phyloP scores from a whole-genome alignment of 2,113 vertebrate genomes.

The Synchiropus splendidus region DNA sequence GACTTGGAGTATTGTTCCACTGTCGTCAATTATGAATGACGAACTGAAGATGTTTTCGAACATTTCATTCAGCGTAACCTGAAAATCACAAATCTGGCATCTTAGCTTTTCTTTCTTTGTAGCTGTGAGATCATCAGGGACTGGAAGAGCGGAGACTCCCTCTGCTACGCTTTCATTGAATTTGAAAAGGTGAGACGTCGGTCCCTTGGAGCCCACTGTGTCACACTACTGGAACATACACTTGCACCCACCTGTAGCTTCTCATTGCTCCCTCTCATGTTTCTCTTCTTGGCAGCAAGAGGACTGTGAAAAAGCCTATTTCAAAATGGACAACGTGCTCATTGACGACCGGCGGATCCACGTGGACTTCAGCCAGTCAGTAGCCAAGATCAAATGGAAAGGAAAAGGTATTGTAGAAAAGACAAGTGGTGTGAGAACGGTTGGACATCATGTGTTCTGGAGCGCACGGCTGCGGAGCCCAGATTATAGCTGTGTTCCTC shows the following conservation, averaged over 20 bases:
- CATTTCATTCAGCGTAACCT: too few species aligned
- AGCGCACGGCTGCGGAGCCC: background rate
- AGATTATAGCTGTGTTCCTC: too few species aligned
- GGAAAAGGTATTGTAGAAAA: slow-evolving; percentile 75
- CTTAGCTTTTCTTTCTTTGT: slow-evolving; percentile 18
- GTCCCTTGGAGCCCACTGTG: too few species aligned
- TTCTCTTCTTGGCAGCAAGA: slow-evolving; percentile 55
- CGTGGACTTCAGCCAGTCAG: slow-evolving; percentile 97
- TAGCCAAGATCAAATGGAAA: slow-evolving; percentile 95
- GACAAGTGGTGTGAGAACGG: background rate
- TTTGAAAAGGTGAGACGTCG: slow-evolving; percentile 89
- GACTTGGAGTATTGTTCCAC: too few species aligned
- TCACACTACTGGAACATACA: too few species aligned
- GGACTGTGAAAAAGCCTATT: slow-evolving; percentile 96
- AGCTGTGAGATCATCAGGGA: slow-evolving; percentile 98
- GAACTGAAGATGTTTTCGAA: too few species aligned
- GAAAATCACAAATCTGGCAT: too few species aligned
- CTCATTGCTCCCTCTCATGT: background rate
- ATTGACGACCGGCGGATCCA: slow-evolving; percentile 95
- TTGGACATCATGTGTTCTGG: background rate
- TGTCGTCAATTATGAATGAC: too few species aligned
- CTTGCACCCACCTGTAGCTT: background rate
- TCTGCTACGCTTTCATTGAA: slow-evolving; percentile 97
- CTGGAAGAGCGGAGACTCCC: slow-evolving; percentile 91
- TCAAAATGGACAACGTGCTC: slow-evolving; percentile 98